Evolutionary conservation across 2,888 invertebrate genomes (phyloP).

Genomic region (Cataglyphis livida): DNA sequence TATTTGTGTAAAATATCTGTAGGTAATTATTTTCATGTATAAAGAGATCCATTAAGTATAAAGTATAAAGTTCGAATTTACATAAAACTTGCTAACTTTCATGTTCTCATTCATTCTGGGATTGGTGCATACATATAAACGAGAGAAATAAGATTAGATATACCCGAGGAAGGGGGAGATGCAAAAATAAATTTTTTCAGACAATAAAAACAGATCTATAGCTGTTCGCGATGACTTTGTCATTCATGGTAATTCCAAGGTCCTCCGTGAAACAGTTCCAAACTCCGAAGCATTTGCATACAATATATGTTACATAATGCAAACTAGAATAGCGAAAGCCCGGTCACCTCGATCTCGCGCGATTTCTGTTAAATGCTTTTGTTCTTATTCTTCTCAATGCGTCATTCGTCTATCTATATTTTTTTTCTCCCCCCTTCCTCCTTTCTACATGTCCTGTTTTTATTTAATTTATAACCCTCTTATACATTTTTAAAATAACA

Average conservation of each 20-base stretch:
- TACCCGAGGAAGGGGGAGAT: background rate
- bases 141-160: background rate
- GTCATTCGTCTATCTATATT: background rate
- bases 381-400: background rate
- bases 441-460: background rate
- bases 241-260: slow-evolving; percentile 11
- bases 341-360: background rate
- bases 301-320: slow-evolving; percentile 2
- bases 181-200: slow-evolving; percentile 16
- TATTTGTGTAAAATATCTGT: background rate
- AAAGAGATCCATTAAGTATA: background rate
- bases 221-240: background rate
- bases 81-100: background rate
- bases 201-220: slow-evolving; percentile 3
- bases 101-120: background rate
- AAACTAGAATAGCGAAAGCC: slow-evolving; percentile 4
- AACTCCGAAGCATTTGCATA: slow-evolving; percentile 15
- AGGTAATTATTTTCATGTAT: background rate
- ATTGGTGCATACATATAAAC: background rate
- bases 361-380: background rate
- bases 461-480: background rate
- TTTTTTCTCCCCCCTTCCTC: too few species aligned
- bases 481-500: background rate
- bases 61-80: background rate
- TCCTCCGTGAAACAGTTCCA: background rate